Base-by-base conservation (phyloP, 2,113 vertebrate species). In the Centropus unirufus region DNA sequence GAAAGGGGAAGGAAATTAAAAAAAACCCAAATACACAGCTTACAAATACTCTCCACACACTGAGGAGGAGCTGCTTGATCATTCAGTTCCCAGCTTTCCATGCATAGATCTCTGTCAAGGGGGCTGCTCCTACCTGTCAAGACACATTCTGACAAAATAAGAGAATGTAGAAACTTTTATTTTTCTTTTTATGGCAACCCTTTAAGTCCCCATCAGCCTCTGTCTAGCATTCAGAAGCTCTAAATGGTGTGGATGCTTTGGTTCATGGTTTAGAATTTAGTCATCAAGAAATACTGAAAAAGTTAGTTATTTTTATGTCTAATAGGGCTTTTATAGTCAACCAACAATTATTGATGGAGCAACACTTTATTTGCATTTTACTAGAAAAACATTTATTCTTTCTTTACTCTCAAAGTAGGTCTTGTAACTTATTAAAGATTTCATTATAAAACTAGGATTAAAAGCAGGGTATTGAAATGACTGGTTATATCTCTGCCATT, bases 221-320 rank as follows among this genome's bases (percentile, higher is more conserved):
- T 94, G 51, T 95, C 58, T 29, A 88, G 17, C 62, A 77, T 87
- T 89, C 49, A 79, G 51, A 89, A 75, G 59, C 44, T 90, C 67
- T 69, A 82, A 44, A 86, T 81, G 23, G 62, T 44, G 26, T 95
- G 84, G 29, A 32, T 97, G 17, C 29, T 83, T 96, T 8, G 0
- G 46, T 89, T 87, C 58, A 44, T 81, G 42, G 30, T 12, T 79
- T 52, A 70, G 30, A 82, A 92, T 94, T 87, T 82, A 84, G 15
- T 55, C 55, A 85, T 63, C 61, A 80, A 62, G 26, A 95, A 58
- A 63, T 29, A 59, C n/a, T 39, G 39, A 79, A 95, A 92, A 36
- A 5, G 36, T 79, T 78, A 57, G 91, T 72, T 21, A 23, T 91
- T 6, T 42, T 80, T 61, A 22, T 64, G 51, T 78, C 51, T 89